phyloP scores from a whole-genome alignment of 2,797 vertebrate genomes.

The Syncerus caffer region DNA sequence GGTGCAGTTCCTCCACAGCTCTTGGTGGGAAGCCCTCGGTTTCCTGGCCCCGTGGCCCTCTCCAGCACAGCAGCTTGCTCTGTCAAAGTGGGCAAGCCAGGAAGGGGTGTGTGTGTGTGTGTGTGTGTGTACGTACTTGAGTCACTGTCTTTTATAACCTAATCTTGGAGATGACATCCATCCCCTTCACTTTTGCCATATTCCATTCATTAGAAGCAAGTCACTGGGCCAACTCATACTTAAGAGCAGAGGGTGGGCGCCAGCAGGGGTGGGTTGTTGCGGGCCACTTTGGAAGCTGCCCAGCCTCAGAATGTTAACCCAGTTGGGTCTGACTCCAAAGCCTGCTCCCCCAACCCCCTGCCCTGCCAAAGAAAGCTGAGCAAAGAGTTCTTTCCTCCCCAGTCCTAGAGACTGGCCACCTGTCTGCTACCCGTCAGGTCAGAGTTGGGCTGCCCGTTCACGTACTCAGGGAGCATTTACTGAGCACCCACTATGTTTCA shows the following conservation, averaged over 20 bases:
- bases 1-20: not conserved
- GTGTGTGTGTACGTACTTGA: not conserved
- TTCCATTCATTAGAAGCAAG: not conserved
- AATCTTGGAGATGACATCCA: not conserved
- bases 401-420: not conserved
- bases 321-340: not conserved
- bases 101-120: not conserved
- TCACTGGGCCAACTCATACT: not conserved
- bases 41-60: not conserved
- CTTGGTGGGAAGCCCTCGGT: not conserved
- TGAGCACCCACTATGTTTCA: not conserved
- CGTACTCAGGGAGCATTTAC: rapidly evolving
- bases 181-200: not conserved
- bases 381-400: not conserved
- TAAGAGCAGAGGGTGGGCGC: not conserved
- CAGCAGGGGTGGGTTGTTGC: rapidly evolving
- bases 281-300: not conserved
- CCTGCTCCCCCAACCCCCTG: rapidly evolving
- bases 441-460: rapidly evolving
- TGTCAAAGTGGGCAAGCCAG: not conserved
- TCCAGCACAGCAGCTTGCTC: not conserved
- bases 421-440: rapidly evolving
- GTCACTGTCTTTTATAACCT: not conserved
- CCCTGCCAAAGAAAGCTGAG: not conserved
- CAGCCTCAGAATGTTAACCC: not conserved